phyloP scores from a whole-genome alignment of 1,140 invertebrate genomes.

The Protaetia brevitarsis region DNA sequence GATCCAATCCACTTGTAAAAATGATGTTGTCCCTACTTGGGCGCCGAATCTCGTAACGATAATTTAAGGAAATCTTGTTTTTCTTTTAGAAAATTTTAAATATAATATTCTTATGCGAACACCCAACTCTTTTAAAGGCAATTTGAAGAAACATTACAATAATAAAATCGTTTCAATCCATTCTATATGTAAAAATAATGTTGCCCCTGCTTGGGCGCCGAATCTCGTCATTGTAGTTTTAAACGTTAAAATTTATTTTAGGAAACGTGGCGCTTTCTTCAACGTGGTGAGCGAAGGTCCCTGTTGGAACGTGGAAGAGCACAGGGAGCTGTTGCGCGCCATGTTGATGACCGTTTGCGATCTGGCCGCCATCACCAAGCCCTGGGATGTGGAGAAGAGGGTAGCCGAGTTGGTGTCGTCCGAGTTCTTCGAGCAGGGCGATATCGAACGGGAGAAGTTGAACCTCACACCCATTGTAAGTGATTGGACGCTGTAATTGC shows the following conservation, averaged over 20 bases:
- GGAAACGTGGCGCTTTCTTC: constrained; percentile 81
- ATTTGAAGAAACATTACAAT: no score
- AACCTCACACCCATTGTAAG: constrained; percentile 84
- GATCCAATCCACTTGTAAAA: no score
- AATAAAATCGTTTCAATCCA: no score
- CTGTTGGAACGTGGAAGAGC: constrained; percentile 69
- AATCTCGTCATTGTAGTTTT: neutral
- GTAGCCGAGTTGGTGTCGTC: constrained; percentile 90
- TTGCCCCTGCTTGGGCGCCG: no score
- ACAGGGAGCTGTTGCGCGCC: constrained; percentile 75
- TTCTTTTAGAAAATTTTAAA: no score
- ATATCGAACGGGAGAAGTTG: constrained; percentile 82
- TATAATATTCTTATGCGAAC: no score
- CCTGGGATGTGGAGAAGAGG: constrained; percentile 89
- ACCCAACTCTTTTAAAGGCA: no score
- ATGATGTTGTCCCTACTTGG: no score
- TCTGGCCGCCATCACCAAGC: constrained; percentile 92
- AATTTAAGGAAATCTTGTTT: no score
- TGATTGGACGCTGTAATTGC: constrained; percentile 29
- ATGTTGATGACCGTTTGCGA: constrained; percentile 98
- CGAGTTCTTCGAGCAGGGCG: constrained; percentile 96
- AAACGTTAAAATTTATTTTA: constrained; percentile 45
- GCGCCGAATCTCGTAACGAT: no score
- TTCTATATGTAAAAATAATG: no score
- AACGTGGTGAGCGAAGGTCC: constrained; percentile 60